phyloP scores from a whole-genome alignment of 2,888 invertebrate species.

The Tachina grossa region DNA sequence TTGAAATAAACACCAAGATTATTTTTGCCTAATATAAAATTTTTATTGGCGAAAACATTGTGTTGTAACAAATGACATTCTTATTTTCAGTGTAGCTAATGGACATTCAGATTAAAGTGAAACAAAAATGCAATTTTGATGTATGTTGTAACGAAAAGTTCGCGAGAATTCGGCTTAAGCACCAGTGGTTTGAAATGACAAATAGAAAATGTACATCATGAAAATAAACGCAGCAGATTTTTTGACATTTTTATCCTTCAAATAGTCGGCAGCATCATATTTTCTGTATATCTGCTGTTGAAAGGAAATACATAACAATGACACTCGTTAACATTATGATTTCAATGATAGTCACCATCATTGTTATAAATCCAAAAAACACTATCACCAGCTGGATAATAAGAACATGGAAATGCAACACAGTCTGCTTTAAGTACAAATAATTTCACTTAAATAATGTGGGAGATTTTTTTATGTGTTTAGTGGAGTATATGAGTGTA shows the following conservation, averaged over 20 bases:
- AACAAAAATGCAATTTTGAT: conserved; percentile 41
- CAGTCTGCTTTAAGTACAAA: conserved; percentile 1
- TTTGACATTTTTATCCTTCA: conserved; percentile 8
- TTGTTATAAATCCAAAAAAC: conserved; percentile 18
- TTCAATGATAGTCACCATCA: conserved; percentile 1
- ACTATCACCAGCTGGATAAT: conserved; percentile 26
- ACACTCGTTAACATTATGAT: conserved; percentile 15
- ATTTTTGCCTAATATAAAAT: too few relatives aligned
- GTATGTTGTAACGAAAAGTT: conserved; percentile 50
- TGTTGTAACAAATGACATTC: not conserved
- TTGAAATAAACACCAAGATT: too few relatives aligned
- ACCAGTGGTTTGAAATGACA: conserved; percentile 31
- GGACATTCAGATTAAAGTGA: conserved; percentile 11
- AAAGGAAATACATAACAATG: conserved; percentile 12
- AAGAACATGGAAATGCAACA: conserved; percentile 46
- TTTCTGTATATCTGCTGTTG: conserved; percentile 42
- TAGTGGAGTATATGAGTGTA: not conserved
- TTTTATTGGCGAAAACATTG: too few relatives aligned
- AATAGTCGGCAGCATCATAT: conserved; percentile 21
- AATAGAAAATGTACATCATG: conserved; percentile 17
- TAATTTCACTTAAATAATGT: not conserved
- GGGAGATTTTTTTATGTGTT: not conserved
- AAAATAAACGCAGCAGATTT: conserved; percentile 20
- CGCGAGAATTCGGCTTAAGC: conserved; percentile 37
- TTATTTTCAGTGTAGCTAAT: conserved; percentile 24